phyloP scores from a whole-genome alignment of 2,113 vertebrate species.

The Pavo muticus region DNA sequence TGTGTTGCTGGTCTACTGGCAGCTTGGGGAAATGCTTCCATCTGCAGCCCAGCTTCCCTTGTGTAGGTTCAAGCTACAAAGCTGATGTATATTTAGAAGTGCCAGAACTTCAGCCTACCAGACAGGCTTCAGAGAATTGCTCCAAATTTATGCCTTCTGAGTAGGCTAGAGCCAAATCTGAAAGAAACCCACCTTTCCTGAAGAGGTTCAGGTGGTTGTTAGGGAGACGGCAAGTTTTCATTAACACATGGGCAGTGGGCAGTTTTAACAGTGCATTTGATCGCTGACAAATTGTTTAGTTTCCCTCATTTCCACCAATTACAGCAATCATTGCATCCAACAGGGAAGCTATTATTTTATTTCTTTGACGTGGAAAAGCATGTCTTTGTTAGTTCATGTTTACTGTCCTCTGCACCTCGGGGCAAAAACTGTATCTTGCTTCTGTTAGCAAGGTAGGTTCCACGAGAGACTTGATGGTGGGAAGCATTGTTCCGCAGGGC shows the following conservation, averaged over 20 bases:
- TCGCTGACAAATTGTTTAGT: neutral
- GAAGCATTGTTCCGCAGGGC: neutral
- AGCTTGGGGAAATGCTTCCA: conserved; percentile 48
- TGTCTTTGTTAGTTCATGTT: neutral
- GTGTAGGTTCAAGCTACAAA: conserved; percentile 13
- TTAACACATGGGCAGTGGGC: neutral
- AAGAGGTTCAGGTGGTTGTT: neutral
- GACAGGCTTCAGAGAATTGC: neutral
- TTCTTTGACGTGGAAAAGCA: neutral
- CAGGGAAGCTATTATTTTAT: conserved; percentile 5
- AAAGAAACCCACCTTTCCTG: neutral
- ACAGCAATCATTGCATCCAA: neutral
- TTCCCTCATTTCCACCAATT: conserved; percentile 4
- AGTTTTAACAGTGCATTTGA: neutral
- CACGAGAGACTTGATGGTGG: neutral
- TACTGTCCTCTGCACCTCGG: neutral
- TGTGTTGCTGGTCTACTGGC: conserved; percentile 48
- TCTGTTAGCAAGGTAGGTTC: too few species aligned
- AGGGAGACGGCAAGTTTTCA: neutral
- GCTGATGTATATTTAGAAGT: conserved; percentile 24
- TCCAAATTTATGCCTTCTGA: neutral
- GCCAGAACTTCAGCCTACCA: neutral
- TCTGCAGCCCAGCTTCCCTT: conserved; percentile 14
- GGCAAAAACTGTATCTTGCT: neutral
- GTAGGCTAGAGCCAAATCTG: neutral